Evolutionary conservation across 2,797 vertebrate genomes (phyloP), one percentile per base, ranked within the genome.

Genomic region (Peromyscus nudipes): DNA sequence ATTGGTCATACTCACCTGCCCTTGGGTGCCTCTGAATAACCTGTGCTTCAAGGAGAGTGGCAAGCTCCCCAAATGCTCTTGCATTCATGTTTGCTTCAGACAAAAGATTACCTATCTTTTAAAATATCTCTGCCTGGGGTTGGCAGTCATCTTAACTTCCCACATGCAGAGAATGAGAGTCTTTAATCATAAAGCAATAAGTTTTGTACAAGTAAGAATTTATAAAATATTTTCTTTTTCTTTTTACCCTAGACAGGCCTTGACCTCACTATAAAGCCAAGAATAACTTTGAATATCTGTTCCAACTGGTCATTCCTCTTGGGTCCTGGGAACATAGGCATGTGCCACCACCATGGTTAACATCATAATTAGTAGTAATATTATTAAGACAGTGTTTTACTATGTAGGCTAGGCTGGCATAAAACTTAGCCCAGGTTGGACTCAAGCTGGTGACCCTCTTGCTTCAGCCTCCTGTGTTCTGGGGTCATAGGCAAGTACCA

Each of bases 111-210:
- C 55, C 19, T 80, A 16, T 62, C 80, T 2, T 87, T 95, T 85
- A 29, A 37, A 76, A 43, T 10, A 43, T 57, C 46, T 21, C 55
- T 64, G 49, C 29, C 12, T 93, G 23, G 64, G 69, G 19, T 49
- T 80, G 73, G 31, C 82, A 88, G n/a, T 9, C 55, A 65, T 92
- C 71, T 92, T 96, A 75, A 88, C 77, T 91, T 96, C 23, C 60
- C 4, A 82, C 34, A 77, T 88, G 34, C n/a, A 52, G 89, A 96
- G 87, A 71, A 84, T 91, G 69, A 80, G 52, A 31, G 16, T 73
- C 25, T 89, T 92, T 80, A 73, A n/a, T 57, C 83, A 76, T 69
- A 94, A 91, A 91, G 79, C 37, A 97, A 71, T n/a, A 71, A 64
- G 57, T 95, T 88, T 92, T 94, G 64, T 73, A 81, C 19, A 82